Percentiles rank a stretch among this genome's conserved stretches.
Conservation (phyloP, 2,888 invertebrate species). For the Noctua janthe region DNA sequence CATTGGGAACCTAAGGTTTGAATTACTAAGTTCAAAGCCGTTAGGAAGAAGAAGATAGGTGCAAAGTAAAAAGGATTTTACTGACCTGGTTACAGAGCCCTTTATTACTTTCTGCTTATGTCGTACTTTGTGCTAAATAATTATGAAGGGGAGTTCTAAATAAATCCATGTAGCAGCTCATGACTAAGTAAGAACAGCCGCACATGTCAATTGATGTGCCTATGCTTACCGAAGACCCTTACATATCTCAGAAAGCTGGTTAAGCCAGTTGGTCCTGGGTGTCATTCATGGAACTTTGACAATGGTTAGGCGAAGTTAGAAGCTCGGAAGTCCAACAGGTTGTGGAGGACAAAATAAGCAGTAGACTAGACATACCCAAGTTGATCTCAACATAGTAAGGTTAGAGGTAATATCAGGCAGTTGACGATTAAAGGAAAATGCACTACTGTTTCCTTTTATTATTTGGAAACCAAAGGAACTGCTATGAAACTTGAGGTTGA, state of each 20-base stretch:
- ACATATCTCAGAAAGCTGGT: not conserved
- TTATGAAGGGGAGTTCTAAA: no score
- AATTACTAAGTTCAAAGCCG: not conserved
- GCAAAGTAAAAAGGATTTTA: not conserved
- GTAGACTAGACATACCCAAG: not conserved
- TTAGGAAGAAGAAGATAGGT: not conserved
- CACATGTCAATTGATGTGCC: not conserved
- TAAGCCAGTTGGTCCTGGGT: not conserved
- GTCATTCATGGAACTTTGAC: not conserved
- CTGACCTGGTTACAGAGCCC: not conserved
- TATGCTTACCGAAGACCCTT: not conserved
- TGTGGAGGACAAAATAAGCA: not conserved
- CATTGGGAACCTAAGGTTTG: slow-evolving; percentile 97
- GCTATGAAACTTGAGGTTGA: not conserved
- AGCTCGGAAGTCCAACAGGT: not conserved
- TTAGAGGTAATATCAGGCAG: not conserved
- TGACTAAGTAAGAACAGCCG: not conserved
- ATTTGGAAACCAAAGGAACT: not conserved
- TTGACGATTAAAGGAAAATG: not conserved
- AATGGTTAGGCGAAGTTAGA: not conserved
- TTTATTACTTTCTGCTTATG: not conserved
- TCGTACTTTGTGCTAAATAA: not conserved
- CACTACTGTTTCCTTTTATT: not conserved
- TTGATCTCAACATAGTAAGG: not conserved
- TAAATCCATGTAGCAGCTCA: not conserved